A percentile compares a stretch with the other conserved stretches of the same genome.
Conservation (phyloP, 1,140 invertebrate species). For the Glossosoma conforme region DNA sequence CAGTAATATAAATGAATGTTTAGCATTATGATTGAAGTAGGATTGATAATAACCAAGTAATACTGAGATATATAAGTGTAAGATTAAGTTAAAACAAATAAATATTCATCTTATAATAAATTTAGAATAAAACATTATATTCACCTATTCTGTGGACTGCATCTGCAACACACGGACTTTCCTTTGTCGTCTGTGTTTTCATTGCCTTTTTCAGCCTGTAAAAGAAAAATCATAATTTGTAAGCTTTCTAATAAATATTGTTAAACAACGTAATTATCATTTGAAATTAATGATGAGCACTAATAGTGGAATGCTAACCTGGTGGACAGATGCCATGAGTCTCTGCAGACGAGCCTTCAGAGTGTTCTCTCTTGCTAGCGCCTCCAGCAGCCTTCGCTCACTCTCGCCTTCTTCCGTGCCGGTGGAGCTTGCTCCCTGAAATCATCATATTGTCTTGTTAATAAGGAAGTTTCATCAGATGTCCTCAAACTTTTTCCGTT, state of each 20-base stretch:
- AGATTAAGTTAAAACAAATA: no score
- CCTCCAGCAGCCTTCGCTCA: slow-evolving; percentile 26
- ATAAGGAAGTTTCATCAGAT: no score
- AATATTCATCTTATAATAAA: no score
- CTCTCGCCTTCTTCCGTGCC: slow-evolving; percentile 26
- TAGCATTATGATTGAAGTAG: no score
- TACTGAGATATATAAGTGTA: no score
- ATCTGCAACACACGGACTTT: background rate
- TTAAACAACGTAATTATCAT: background rate
- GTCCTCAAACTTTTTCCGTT: no score
- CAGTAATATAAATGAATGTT: no score
- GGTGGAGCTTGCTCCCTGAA: slow-evolving; percentile 23
- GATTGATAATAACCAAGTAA: no score
- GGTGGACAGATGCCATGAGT: slow-evolving; percentile 27
- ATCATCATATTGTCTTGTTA: slow-evolving; percentile 3
- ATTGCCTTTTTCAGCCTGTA: slow-evolving; percentile 1
- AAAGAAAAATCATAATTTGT: background rate
- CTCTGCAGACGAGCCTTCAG: slow-evolving; percentile 23
- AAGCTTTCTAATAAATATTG: background rate
- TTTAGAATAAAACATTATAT: background rate
- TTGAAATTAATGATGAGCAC: background rate
- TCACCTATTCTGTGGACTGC: slow-evolving; percentile 6
- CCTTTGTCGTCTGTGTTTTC: background rate
- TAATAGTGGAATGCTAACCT: slow-evolving; percentile 3
- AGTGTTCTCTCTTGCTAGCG: slow-evolving; percentile 26